Percentiles rank a stretch among this genome's conserved stretches.
Conservation (phyloP, 1,140 invertebrate species). For the Procambarus clarkii region DNA sequence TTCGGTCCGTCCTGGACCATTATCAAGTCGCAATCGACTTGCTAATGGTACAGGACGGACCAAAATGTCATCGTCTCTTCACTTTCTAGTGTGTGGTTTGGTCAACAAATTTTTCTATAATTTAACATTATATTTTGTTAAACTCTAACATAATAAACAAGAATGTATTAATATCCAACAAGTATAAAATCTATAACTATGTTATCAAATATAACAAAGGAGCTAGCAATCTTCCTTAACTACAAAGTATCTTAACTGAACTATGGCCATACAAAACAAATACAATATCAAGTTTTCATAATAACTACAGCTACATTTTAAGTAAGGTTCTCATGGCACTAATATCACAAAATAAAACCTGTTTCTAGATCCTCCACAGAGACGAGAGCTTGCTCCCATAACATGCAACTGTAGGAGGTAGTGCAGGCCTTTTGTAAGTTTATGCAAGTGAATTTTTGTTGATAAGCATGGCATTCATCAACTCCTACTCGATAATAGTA, state of each 20-base stretch:
- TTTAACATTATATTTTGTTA: not conserved
- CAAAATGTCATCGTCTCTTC: no score
- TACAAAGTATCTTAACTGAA: slow-evolving; percentile 31
- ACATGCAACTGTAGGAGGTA: not conserved
- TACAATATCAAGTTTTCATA: slow-evolving; percentile 6
- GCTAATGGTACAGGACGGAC: no score
- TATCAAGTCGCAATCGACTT: no score
- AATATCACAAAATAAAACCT: slow-evolving; percentile 41
- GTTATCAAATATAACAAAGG: slow-evolving; percentile 39
- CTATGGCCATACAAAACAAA: slow-evolving; percentile 21
- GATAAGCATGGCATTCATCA: not conserved
- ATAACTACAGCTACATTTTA: slow-evolving; percentile 17
- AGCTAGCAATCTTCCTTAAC: slow-evolving; percentile 20
- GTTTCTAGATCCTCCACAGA: not conserved
- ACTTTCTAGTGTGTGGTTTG: no score
- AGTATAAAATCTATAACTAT: slow-evolving; percentile 44
- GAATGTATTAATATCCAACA: slow-evolving; percentile 32
- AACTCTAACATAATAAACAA: slow-evolving; percentile 14
- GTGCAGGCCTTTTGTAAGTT: no score
- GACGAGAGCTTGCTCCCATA: not conserved
- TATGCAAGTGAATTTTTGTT: not conserved
- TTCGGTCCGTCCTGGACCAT: no score
- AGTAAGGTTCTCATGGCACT: slow-evolving; percentile 22
- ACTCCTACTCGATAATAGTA: not conserved
- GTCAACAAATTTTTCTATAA: not conserved